phyloP scores from a whole-genome alignment of 2,797 vertebrate species.

The Sebastes miniatus region DNA sequence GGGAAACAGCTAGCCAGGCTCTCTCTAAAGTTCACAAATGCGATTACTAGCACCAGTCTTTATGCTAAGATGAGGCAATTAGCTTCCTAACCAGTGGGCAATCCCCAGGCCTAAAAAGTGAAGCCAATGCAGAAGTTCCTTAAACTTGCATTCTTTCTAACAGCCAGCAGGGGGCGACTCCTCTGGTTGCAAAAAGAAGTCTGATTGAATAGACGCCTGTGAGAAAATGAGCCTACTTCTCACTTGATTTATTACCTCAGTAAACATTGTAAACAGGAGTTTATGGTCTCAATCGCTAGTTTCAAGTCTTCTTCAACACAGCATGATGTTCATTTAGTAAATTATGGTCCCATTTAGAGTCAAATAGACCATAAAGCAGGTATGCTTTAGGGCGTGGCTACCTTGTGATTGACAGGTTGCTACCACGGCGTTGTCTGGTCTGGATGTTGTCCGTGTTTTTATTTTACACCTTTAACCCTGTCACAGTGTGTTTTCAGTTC shows the following conservation, averaged over 20 bases:
- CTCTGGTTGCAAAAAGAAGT: too few relatives aligned
- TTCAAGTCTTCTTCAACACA: too few relatives aligned
- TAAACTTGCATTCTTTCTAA: not conserved
- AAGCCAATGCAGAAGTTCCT: not conserved
- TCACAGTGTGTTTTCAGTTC: not conserved
- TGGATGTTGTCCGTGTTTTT: not conserved
- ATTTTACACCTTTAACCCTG: rapidly evolving
- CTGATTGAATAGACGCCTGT: rapidly evolving
- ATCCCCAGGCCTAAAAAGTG: not conserved
- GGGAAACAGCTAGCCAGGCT: not conserved
- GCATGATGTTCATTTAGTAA: too few relatives aligned
- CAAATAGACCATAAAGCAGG: too few relatives aligned
- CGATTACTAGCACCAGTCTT: rapidly evolving
- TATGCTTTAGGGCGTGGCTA: too few relatives aligned
- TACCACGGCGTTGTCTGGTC: rapidly evolving
- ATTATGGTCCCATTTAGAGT: too few relatives aligned
- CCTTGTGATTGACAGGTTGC: not conserved
- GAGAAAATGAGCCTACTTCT: too few relatives aligned
- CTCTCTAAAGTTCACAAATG: not conserved
- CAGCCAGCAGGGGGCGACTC: too few relatives aligned
- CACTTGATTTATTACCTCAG: too few relatives aligned
- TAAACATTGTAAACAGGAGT: rapidly evolving
- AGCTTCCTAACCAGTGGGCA: not conserved
- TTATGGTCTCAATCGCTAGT: too few relatives aligned
- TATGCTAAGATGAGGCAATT: not conserved